Evolutionary conservation across 2,797 vertebrate genomes (phyloP).

Genomic region (Scyliorhinus canicula): DNA sequence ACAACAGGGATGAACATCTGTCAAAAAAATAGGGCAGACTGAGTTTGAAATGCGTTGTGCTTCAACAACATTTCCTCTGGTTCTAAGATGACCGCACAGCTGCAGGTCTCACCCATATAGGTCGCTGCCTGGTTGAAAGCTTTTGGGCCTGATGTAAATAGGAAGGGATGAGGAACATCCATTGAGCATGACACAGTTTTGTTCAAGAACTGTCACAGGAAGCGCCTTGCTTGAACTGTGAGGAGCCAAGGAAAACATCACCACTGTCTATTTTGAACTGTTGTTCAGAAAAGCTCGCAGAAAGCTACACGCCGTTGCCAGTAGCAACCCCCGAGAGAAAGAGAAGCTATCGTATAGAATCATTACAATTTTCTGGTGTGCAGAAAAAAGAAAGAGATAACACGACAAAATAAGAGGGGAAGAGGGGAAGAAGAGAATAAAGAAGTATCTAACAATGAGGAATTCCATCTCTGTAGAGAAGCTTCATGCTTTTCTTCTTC

Average conservation of each 20-base stretch:
- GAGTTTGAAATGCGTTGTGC: constrained; percentile 46
- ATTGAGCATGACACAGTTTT: constrained; percentile 59
- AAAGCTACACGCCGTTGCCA: constrained; percentile 68
- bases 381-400: constrained; percentile 47
- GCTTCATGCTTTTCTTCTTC: constrained; percentile 21
- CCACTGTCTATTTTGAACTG: constrained; percentile 77
- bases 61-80: not conserved
- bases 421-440: constrained; percentile 43
- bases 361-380: constrained; percentile 56
- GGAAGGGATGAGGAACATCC: constrained; percentile 65
- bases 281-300: constrained; percentile 73
- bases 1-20: constrained; percentile 56
- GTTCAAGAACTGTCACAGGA: constrained; percentile 72
- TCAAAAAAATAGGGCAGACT: constrained; percentile 52
- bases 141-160: constrained; percentile 62
- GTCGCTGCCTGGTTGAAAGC: constrained; percentile 55
- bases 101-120: constrained; percentile 56
- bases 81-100: constrained; percentile 45
- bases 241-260: constrained; percentile 73
- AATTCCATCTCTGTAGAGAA: constrained; percentile 40
- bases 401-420: constrained; percentile 39
- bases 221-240: constrained; percentile 75
- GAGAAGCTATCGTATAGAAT: constrained; percentile 52
- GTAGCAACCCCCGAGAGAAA: constrained; percentile 60
- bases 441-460: constrained; percentile 43